Conservation (phyloP, 2,888 invertebrate genomes). For the Athalia circularis region DNA sequence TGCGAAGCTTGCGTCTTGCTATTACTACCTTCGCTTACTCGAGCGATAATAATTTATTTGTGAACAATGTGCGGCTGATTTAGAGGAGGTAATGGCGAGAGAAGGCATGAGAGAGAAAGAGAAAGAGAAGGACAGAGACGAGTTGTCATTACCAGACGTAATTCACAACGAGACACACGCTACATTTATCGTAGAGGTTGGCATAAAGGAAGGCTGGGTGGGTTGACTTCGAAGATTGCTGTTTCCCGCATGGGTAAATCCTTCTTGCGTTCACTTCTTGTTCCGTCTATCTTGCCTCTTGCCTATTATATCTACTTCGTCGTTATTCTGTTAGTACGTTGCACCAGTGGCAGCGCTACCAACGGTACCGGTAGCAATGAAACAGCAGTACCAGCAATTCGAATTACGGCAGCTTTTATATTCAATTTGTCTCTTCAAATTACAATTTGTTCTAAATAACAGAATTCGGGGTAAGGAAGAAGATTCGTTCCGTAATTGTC, state of each 20-base stretch:
- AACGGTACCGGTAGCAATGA: slow-evolving; percentile 42
- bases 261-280: slow-evolving; percentile 52
- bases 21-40: slow-evolving; percentile 3
- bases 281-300: slow-evolving; percentile 50
- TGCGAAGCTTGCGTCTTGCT: too few relatives aligned
- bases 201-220: slow-evolving; percentile 38
- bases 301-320: slow-evolving; percentile 55
- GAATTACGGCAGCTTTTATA: slow-evolving; percentile 71
- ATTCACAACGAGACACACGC: slow-evolving; percentile 66
- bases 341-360: slow-evolving; percentile 57
- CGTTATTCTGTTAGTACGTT: slow-evolving; percentile 67
- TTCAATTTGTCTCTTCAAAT: slow-evolving; percentile 72
- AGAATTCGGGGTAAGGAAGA: slow-evolving; percentile 28
- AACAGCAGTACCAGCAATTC: slow-evolving; percentile 69
- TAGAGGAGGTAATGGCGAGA: neutral
- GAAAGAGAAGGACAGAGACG: slow-evolving; percentile 14
- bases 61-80: slow-evolving; percentile 29
- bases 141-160: slow-evolving; percentile 47
- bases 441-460: slow-evolving; percentile 69
- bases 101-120: neutral
- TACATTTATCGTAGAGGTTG: slow-evolving; percentile 69
- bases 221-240: slow-evolving; percentile 71
- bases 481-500: slow-evolving; percentile 17
- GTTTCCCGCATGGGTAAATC: slow-evolving; percentile 69
- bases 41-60: slow-evolving; percentile 40